A percentile compares a stretch with the other conserved stretches of the same genome.
Evolutionary conservation across 2,113 vertebrate species (phyloP).

Genomic region (Cyrtonyx montezumae): DNA sequence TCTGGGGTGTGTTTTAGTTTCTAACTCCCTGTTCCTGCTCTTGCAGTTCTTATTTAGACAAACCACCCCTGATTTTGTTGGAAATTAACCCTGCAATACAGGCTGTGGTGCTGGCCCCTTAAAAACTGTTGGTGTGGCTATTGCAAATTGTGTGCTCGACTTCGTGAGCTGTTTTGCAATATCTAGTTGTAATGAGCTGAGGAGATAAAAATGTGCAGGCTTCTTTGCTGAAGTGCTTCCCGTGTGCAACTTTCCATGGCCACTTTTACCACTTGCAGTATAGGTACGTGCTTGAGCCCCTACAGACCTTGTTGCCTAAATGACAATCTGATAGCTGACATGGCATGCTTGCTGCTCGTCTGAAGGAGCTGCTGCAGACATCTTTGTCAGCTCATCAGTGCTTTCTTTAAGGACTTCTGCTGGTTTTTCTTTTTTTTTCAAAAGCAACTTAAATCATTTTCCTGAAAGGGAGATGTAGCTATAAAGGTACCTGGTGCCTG

Average conservation of each 20-base stretch:
- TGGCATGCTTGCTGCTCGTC: constrained; percentile 14
- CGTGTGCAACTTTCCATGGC: background rate
- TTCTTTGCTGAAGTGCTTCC: background rate
- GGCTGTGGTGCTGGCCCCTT: constrained; percentile 7
- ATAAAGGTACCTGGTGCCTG: background rate
- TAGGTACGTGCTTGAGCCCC: background rate
- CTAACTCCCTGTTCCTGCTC: background rate
- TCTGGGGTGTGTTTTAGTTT: background rate
- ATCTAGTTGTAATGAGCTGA: constrained; percentile 9
- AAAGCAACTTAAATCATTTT: constrained; percentile 15
- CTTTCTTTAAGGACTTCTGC: constrained; percentile 41
- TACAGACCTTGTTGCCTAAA: background rate
- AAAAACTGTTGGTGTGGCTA: constrained; percentile 40
- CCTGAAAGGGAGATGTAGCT: background rate
- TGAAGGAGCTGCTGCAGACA: constrained; percentile 28
- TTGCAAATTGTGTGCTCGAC: constrained; percentile 22
- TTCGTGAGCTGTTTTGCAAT: constrained; percentile 53
- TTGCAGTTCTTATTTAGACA: background rate
- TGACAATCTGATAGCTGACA: constrained; percentile 26
- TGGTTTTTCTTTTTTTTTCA: background rate
- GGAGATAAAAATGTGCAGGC: constrained; percentile 24
- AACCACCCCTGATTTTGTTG: background rate
- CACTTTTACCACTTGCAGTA: background rate
- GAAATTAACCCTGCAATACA: background rate
- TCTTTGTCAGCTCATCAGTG: background rate